Evolutionary conservation across 2,888 invertebrate species (phyloP), one percentile per base, ranked within the genome.

Genomic region (Dioctria linearis): DNA sequence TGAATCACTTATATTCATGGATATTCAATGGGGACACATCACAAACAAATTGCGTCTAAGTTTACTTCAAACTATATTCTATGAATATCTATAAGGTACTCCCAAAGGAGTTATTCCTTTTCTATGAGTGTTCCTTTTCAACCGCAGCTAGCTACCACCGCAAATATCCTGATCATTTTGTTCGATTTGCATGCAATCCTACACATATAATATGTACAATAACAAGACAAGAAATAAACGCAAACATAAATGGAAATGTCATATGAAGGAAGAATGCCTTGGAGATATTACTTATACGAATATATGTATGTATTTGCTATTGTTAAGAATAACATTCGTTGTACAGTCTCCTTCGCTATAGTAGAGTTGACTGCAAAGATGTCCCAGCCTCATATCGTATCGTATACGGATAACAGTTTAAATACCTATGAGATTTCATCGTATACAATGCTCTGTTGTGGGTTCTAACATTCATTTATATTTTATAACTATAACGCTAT

Each of bases 81-180:
- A 39, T 13, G 43, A 57, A 73, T 73, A 57, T 57, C 73, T 67
- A 37, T 4, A 9, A n/a, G 49, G 5, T 1, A 25, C 25, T 73
- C 73, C 73, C 73, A 5, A 5, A 8, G 59, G 73, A n/a, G 42
- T 73, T 51, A 59, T 73, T 73, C 73, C 59, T 54, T 42, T 73
- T 57, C 73, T 57, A 73, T 73, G 59, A 73, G 42, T 73, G 43
- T 25, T 25, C 25, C 42, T 73, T 42, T 42, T 37, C 49, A 54
- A 40, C 59, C 57, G 42, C 42, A 73, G 54, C 54, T 54, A 25
- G 25, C 25, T 25, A 25, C 25, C 25, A 25, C 25, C 25, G 73
- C 73, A 73, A 25, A 73, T 73, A 73, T 73, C 59, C 73, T 59
- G 73, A 73, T 73, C 59, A 73, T 73, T 42, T 73, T 73, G 73